Conservation (phyloP, 2,797 vertebrate genomes). For the Coccyzus lansbergi region DNA sequence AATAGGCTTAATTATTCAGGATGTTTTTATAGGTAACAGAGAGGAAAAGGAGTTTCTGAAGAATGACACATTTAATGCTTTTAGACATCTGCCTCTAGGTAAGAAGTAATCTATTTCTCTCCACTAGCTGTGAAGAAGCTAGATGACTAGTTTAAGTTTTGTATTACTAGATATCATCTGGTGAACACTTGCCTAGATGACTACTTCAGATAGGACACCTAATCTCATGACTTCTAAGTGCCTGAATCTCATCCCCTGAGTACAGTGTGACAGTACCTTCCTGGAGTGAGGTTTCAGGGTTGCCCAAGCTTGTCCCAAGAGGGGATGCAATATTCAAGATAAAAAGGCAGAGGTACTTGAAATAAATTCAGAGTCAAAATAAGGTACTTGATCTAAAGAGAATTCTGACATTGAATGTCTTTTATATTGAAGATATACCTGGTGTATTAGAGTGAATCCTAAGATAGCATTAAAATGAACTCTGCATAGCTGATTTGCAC, state of each 20-base stretch:
- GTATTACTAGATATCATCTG: neutral
- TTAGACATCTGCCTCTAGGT: neutral
- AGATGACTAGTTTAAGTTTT: neutral
- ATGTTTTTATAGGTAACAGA: neutral
- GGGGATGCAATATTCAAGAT: neutral
- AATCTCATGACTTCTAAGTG: neutral
- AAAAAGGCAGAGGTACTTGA: neutral
- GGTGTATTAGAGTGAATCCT: neutral
- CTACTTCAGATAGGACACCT: neutral
- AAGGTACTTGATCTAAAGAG: neutral
- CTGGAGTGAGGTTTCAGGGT: neutral
- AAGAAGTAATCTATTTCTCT: neutral
- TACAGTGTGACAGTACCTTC: neutral
- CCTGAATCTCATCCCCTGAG: neutral
- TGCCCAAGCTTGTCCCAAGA: neutral
- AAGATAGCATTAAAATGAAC: neutral
- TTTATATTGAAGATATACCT: neutral
- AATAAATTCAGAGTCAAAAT: neutral
- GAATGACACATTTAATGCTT: neutral
- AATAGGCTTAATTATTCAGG: neutral
- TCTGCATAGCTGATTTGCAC: neutral
- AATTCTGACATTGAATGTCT: neutral
- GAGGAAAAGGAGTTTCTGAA: neutral
- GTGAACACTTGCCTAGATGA: neutral
- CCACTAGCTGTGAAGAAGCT: neutral